Percentiles rank a stretch among this genome's conserved stretches.
Evolutionary conservation across 2,113 vertebrate species (phyloP).

Genomic region (Psettodes erumei): DNA sequence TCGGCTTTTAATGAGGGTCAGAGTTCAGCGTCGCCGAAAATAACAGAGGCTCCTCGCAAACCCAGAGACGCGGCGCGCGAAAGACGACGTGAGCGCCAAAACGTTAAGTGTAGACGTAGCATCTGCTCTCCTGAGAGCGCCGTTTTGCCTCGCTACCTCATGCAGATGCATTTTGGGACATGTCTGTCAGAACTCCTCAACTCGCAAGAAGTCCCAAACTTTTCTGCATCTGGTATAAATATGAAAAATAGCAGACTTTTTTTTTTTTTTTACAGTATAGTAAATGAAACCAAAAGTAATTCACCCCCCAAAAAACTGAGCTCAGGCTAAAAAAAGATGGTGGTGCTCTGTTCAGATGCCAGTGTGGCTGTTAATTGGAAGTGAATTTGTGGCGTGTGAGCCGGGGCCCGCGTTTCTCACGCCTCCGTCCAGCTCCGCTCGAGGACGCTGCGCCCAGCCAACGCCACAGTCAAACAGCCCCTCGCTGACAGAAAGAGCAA

Average conservation of each 20-base stretch:
- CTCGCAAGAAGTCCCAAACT: not conserved
- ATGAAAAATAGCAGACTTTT: not conserved
- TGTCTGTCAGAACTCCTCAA: not conserved
- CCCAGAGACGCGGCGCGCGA: no score
- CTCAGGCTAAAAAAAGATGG: not conserved
- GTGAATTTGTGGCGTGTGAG: not conserved
- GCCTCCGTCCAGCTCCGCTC: no score
- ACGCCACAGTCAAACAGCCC: no score
- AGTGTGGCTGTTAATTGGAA: not conserved
- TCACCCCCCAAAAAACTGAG: not conserved
- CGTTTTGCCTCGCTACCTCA: not conserved
- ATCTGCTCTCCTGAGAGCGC: no score
- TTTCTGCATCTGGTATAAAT: not conserved
- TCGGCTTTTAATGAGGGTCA: slow-evolving; percentile 53
- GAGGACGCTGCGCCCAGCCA: no score
- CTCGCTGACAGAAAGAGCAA: no score
- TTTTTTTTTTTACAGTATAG: no score
- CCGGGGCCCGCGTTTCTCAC: no score
- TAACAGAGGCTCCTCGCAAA: slow-evolving; percentile 26
- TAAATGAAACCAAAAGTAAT: not conserved
- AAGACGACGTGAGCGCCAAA: no score
- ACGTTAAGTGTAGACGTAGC: no score
- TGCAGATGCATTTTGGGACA: not conserved
- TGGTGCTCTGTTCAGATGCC: not conserved
- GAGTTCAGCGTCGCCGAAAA: slow-evolving; percentile 35